Percentiles rank a stretch among this genome's conserved stretches.
phyloP scores from a whole-genome alignment of 2,797 vertebrate genomes.

The Carduelis carduelis region DNA sequence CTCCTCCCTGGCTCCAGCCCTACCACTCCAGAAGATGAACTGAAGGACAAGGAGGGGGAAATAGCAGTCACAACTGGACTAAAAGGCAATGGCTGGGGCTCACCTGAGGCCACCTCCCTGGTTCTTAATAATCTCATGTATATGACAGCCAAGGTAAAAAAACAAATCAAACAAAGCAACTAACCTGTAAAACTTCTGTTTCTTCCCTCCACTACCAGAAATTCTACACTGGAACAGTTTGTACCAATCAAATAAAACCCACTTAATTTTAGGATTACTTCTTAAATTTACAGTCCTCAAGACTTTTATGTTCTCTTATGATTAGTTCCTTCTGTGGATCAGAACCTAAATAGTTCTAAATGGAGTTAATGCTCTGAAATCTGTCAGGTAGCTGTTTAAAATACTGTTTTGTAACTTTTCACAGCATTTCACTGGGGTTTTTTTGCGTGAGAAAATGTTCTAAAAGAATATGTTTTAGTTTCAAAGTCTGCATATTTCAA shows the following conservation, averaged over 20 bases:
- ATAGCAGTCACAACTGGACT: constrained; percentile 77
- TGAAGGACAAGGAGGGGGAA: constrained; percentile 79
- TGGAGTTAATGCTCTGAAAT: background rate
- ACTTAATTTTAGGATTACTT: background rate
- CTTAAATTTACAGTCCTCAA: background rate
- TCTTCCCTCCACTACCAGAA: background rate
- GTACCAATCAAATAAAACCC: background rate
- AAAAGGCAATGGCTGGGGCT: constrained; percentile 95
- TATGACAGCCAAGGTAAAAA: constrained; percentile 95
- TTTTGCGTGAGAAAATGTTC: background rate
- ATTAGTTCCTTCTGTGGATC: background rate
- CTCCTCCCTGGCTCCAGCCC: constrained; percentile 92
- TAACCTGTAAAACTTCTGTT: background rate
- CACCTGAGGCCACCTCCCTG: constrained; percentile 92
- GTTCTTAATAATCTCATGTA: constrained; percentile 99
- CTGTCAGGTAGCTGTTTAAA: background rate
- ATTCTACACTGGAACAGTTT: background rate
- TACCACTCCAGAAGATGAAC: constrained; percentile 91
- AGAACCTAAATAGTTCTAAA: background rate
- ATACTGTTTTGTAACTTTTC: background rate
- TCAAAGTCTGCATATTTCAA: background rate
- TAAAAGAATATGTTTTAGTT: background rate
- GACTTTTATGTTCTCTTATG: background rate
- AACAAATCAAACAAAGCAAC: background rate
- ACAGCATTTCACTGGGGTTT: background rate